Evolutionary conservation across 2,797 vertebrate genomes (phyloP), one percentile per base, ranked within the genome.

Genomic region (Melanotaenia boesemani): DNA sequence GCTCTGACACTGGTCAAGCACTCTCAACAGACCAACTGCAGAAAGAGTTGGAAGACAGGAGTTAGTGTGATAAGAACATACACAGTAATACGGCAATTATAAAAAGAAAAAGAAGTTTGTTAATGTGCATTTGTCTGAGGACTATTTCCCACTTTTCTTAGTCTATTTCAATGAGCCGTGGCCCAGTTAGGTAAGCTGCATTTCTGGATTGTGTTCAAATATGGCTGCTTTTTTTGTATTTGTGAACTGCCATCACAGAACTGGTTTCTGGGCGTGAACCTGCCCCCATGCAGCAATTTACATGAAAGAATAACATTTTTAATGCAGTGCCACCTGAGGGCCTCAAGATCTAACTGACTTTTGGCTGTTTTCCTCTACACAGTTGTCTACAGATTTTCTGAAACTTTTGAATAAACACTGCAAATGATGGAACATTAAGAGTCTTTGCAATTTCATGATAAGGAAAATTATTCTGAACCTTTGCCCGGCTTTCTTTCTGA

Each of bases 1-100:
- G 89, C 86, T 83, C 90, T 81, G 86, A 86, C 79, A 67, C 84
- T 22, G 81, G 72, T 82, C 88, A 55, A 57, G 78, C 79, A 67
- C 89, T 88, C 82, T 94, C 87, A 95, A 89, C 88, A 93, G 92
- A 88, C 93, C 87, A 71, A 87, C 97, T 98, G 96, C 32, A 74
- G 75, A 82, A 70, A 83, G 30, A 62, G 39, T 34, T 83, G 34
- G 67, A 78, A 77, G 54, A 52, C 6, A 46, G 1, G 22, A 12
- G 57, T 90, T 64, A 80, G 62, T 59, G 6, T 37, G 15, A 30
- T 28, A 11, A 46, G 36, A 12, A 6, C 1, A 54, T 32, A 32
- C 32, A 32, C 32, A 32, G 52, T 24, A 54, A 26, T 22, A 13
- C 22, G 24, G 50, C 24, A 11, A 54, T 12, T 24, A 52, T 3